Conservation (phyloP, 1,140 invertebrate genomes). For the Homalodisca vitripennis region DNA sequence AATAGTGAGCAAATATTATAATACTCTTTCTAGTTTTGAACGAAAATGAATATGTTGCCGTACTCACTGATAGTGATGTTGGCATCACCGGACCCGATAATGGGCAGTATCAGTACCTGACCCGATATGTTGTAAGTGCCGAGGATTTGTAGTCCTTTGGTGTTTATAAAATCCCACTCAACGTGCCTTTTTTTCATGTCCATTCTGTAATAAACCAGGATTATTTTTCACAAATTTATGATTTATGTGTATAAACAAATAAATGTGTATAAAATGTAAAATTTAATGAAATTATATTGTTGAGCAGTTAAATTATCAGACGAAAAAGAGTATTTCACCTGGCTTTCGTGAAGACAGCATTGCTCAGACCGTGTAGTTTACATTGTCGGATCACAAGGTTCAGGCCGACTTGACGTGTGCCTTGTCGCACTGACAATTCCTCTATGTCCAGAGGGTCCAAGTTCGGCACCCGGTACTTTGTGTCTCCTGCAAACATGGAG, state of each 20-base stretch:
- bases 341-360: conserved; percentile 41
- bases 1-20: no score
- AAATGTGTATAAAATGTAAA: no score
- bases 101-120: neutral
- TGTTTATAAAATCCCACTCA: conserved; percentile 43
- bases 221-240: no score
- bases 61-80: neutral
- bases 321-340: conserved; percentile 24
- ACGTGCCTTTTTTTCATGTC: conserved; percentile 39
- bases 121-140: neutral
- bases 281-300: no score
- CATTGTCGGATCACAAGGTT: conserved; percentile 46
- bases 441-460: conserved; percentile 43
- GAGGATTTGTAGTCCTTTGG: conserved; percentile 43
- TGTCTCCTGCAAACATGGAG: conserved; percentile 39
- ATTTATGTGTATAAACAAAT: no score
- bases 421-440: conserved; percentile 40
- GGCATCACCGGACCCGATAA: neutral
- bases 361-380: conserved; percentile 46
- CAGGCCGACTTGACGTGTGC: conserved; percentile 42
- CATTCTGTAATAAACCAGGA: no score
- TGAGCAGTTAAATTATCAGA: no score
- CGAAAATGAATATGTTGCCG: no score
- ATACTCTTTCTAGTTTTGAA: no score
- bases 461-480: conserved; percentile 40